phyloP scores from a whole-genome alignment of 2,797 vertebrate species.

The Helarctos malayanus region DNA sequence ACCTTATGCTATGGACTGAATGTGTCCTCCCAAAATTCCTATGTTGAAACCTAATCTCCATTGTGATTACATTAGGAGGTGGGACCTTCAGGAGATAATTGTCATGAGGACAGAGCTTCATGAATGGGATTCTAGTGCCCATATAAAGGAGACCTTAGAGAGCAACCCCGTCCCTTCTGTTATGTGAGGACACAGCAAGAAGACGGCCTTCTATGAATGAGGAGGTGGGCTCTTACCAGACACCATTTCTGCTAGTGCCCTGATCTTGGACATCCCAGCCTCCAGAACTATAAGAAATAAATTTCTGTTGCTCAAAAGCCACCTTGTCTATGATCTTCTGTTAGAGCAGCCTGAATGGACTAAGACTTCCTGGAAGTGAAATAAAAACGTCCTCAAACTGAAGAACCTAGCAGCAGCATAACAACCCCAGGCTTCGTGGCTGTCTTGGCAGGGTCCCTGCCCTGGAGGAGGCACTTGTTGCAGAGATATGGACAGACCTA shows the following conservation, averaged over 20 bases:
- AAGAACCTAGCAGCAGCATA: neutral
- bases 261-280: neutral
- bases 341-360: neutral
- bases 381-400: neutral
- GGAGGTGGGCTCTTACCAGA: neutral
- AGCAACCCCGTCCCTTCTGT: neutral
- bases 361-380: neutral
- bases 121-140: neutral
- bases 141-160: neutral
- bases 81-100: neutral
- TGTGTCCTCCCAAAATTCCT: neutral
- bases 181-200: neutral
- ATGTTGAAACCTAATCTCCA: neutral
- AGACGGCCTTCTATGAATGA: neutral
- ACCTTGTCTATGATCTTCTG: neutral
- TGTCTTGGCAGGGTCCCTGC: neutral
- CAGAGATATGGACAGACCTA: neutral
- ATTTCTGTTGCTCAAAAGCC: neutral
- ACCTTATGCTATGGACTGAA: neutral
- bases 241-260: neutral
- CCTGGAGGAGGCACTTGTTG: neutral
- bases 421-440: neutral
- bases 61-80: neutral
- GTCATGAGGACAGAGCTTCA: neutral
- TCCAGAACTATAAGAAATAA: neutral